Conservation (phyloP, 2,113 vertebrate species). For the Poeciliopsis turrubarensis region DNA sequence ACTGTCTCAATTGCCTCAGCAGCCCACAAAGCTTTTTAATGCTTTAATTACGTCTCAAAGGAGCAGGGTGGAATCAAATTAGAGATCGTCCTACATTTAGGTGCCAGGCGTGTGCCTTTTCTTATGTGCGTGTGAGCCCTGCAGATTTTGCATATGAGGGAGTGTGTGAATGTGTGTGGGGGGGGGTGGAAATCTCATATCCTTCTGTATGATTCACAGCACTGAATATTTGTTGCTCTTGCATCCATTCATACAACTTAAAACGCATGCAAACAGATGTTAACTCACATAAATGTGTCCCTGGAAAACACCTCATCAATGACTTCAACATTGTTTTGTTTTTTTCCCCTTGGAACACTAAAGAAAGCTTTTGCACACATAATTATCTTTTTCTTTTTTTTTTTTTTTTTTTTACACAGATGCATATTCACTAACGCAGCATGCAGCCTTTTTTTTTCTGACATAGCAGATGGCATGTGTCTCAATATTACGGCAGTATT, state of each 20-base stretch:
- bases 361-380: conserved; percentile 12
- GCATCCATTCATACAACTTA: conserved; percentile 57
- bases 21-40: conserved; percentile 83
- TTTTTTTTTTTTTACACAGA: conserved; percentile 31
- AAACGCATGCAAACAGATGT: conserved; percentile 45
- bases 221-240: conserved; percentile 58
- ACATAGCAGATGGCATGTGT: conserved; percentile 75
- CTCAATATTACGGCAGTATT: conserved; percentile 72
- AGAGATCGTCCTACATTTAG: conserved; percentile 82
- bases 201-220: conserved; percentile 61
- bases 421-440: conserved; percentile 49
- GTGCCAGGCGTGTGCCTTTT: conserved; percentile 35
- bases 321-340: not conserved
- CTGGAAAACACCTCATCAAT: not conserved
- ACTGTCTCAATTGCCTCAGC: conserved; percentile 81
- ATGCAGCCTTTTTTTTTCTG: conserved; percentile 54
- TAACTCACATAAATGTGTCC: conserved; percentile 21
- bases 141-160: conserved; percentile 11
- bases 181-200: conserved; percentile 8
- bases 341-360: conserved; percentile 14
- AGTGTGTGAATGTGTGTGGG: conserved; percentile 23
- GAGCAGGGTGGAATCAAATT: conserved; percentile 82
- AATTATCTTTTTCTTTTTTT: conserved; percentile 20
- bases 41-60: conserved; percentile 85
- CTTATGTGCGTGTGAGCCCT: not conserved